Evolutionary conservation across 2,888 invertebrate genomes (phyloP).

Genomic region (Alentia gelatinosa): DNA sequence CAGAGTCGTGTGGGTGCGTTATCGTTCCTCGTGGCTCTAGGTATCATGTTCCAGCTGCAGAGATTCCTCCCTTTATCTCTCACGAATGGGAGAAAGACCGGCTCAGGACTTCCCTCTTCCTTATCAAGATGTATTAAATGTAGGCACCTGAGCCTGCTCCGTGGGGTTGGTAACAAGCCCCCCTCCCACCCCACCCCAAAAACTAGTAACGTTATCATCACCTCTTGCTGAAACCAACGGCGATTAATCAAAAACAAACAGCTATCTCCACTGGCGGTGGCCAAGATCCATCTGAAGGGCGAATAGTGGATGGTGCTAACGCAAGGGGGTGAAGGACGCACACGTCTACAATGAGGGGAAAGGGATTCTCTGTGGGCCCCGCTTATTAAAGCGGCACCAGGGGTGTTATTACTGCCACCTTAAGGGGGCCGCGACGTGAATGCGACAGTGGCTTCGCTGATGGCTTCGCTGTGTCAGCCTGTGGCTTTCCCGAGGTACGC

Average conservation of each 20-base stretch:
- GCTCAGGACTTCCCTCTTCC: background rate
- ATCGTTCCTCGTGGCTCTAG: background rate
- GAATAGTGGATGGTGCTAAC: background rate
- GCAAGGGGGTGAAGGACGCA: background rate
- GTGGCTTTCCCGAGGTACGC: background rate
- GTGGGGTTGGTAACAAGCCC: background rate
- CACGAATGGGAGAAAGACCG: background rate
- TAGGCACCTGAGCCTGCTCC: background rate
- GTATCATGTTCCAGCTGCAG: background rate
- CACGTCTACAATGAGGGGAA: too few species aligned
- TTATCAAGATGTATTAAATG: constrained; percentile 4
- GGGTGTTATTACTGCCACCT: background rate
- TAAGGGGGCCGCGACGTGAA: background rate
- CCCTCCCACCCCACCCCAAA: background rate
- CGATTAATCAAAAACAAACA: too few species aligned
- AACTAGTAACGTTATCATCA: too few species aligned
- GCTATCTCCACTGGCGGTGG: too few species aligned
- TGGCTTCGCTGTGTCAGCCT: background rate
- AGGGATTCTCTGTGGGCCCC: background rate
- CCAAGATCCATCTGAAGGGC: too few species aligned
- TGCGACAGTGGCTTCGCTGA: background rate
- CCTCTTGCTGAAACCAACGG: too few species aligned
- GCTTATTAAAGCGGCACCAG: background rate
- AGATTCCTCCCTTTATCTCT: background rate
- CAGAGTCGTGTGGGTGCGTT: background rate